These are phyloP conservation scores for Notocelia uddmanniana DNA, from an alignment of 2,888 invertebrate genomes.

Conservation along the genomic window DNA sequence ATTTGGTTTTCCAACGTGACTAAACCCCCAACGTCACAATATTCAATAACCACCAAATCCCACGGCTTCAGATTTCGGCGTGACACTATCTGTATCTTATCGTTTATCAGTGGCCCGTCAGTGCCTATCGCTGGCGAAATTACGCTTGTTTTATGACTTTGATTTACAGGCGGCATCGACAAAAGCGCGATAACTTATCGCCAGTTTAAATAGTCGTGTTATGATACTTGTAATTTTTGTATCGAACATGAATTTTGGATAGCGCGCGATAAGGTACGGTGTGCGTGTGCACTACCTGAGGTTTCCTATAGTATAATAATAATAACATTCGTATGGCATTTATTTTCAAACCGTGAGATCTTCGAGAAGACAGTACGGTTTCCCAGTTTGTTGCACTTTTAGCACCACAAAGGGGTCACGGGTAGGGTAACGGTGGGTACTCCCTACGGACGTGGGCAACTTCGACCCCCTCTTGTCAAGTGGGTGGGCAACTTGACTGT, in stretches of 20 bases:
- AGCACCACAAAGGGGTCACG: too few species aligned
- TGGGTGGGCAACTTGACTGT: too few species aligned
- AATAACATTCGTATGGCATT: too few species aligned
- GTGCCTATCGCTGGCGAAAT: conserved; percentile 77
- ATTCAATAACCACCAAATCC: conserved; percentile 80
- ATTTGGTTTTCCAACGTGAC: conserved; percentile 9
- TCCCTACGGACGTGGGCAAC: too few species aligned
- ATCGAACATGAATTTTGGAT: conserved; percentile 81
- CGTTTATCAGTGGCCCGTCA: conserved; percentile 64
- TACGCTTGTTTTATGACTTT: conserved; percentile 84
- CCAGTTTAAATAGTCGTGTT: conserved; percentile 77
- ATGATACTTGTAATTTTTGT: conserved; percentile 85
- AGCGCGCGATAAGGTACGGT: conserved; percentile 47
- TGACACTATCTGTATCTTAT: conserved; percentile 78
- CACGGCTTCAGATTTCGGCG: conserved; percentile 81
- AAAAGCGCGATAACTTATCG: conserved; percentile 74
- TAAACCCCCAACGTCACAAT: conserved; percentile 51
- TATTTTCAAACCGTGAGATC: too few species aligned
- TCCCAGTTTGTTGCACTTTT: too few species aligned
- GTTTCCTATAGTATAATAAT: too few species aligned
- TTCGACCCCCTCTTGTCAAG: too few species aligned
- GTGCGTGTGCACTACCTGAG: conserved; percentile 27
- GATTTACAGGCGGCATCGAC: conserved; percentile 81
- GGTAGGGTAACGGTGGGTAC: too few species aligned
- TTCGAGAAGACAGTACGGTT: too few species aligned